phyloP scores from a whole-genome alignment of 2,888 invertebrate species.

The Cryptocephalus primarius region DNA sequence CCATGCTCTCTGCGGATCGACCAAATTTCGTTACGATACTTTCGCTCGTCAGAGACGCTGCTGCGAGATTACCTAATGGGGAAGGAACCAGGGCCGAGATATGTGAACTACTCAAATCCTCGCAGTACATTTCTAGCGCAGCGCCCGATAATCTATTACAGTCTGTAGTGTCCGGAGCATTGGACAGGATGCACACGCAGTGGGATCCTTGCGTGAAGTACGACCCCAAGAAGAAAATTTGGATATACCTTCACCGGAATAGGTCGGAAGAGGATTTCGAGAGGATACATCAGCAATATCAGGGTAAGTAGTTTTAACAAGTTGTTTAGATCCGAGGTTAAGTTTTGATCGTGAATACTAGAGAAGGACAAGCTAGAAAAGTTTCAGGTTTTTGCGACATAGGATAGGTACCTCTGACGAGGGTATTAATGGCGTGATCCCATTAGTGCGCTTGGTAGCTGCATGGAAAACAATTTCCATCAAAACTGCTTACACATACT shows the following conservation, averaged over 20 bases:
- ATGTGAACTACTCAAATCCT: constrained; percentile 67
- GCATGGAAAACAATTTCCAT: too few relatives aligned
- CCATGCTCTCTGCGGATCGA: constrained; percentile 66
- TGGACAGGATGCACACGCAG: constrained; percentile 83
- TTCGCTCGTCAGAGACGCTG: constrained; percentile 86
- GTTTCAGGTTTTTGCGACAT: too few relatives aligned
- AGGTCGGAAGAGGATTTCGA: constrained; percentile 50
- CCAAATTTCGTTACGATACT: constrained; percentile 87
- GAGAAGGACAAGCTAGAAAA: too few relatives aligned
- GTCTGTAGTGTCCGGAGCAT: constrained; percentile 78
- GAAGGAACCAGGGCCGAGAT: constrained; percentile 89
- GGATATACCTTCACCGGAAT: constrained; percentile 89
- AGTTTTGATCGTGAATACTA: too few relatives aligned
- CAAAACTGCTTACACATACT: too few relatives aligned
- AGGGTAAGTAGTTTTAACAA: constrained; percentile 32
- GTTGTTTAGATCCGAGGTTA: too few relatives aligned
- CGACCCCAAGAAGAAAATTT: constrained; percentile 81
- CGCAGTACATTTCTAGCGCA: constrained; percentile 47
- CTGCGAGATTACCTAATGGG: constrained; percentile 86
- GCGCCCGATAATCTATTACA: constrained; percentile 56
- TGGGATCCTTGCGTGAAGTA: constrained; percentile 90
- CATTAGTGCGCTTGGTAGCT: too few relatives aligned
- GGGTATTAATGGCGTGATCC: too few relatives aligned
- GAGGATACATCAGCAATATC: constrained; percentile 56
- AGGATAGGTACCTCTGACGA: too few relatives aligned